These are phyloP conservation scores for Eudemis profundana DNA, from an alignment of 2,888 invertebrate species.

Conservation along the genomic window DNA sequence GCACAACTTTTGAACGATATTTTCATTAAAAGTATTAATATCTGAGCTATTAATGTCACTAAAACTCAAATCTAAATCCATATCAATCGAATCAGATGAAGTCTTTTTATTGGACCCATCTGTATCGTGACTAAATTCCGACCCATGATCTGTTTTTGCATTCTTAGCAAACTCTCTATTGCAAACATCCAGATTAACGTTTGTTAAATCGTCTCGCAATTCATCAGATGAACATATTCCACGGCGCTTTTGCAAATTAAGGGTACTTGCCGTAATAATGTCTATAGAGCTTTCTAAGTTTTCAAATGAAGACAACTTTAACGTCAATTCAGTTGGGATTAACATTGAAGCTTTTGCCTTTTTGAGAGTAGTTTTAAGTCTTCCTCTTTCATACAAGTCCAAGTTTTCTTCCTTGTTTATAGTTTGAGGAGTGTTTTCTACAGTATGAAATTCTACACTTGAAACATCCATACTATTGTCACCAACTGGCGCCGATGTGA, in stretches of 20 bases:
- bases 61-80: slow-evolving; percentile 83
- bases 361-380: slow-evolving; percentile 52
- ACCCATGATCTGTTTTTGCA: slow-evolving; percentile 72
- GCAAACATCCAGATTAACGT: slow-evolving; percentile 68
- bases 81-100: slow-evolving; percentile 82
- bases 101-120: slow-evolving; percentile 81
- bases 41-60: slow-evolving; percentile 84
- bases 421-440: slow-evolving; percentile 78
- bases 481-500: slow-evolving; percentile 77
- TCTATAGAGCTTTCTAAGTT: slow-evolving; percentile 78
- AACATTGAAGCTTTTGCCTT: slow-evolving; percentile 64
- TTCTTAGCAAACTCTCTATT: slow-evolving; percentile 71
- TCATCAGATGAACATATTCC: slow-evolving; percentile 85
- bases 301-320: slow-evolving; percentile 75
- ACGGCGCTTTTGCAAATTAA: slow-evolving; percentile 82
- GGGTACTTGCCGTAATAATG: slow-evolving; percentile 74
- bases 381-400: slow-evolving; percentile 51
- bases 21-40: slow-evolving; percentile 83
- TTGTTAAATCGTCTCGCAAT: slow-evolving; percentile 72
- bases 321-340: slow-evolving; percentile 78
- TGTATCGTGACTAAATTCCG: slow-evolving; percentile 78
- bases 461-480: slow-evolving; percentile 75
- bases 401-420: slow-evolving; percentile 58
- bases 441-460: slow-evolving; percentile 79
- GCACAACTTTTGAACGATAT: slow-evolving; percentile 83